These are phyloP conservation scores for Yponomeuta cagnagella DNA, from an alignment of 2,888 invertebrate species.

Conservation along the genomic window DNA sequence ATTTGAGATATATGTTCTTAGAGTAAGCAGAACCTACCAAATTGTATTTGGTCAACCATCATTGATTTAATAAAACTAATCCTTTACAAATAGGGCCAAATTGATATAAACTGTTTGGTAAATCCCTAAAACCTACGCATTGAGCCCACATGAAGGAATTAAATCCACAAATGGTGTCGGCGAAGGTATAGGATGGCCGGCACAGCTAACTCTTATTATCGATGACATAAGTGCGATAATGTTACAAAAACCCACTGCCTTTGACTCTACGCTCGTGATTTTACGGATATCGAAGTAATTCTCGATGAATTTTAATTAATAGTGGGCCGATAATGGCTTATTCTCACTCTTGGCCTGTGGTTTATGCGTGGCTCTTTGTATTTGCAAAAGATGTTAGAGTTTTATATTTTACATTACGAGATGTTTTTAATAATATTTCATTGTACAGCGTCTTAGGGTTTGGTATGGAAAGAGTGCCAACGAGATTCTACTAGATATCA, in stretches of 20 bases:
- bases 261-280: neutral
- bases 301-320: slow-evolving; percentile 13
- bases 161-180: neutral
- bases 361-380: neutral
- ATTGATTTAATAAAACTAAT: neutral
- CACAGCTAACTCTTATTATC: neutral
- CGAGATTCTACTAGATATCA: too few relatives aligned
- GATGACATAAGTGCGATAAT: neutral
- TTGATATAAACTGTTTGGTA: neutral
- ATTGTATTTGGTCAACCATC: neutral
- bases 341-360: neutral
- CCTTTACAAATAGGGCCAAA: neutral
- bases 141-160: neutral
- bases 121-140: neutral
- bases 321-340: slow-evolving; percentile 9
- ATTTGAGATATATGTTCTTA: too few relatives aligned
- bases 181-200: neutral
- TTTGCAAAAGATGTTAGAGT: neutral
- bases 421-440: too few relatives aligned
- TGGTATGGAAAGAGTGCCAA: too few relatives aligned
- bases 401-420: too few relatives aligned
- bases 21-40: neutral
- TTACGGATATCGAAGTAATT: slow-evolving; percentile 9
- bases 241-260: neutral
- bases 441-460: too few relatives aligned